Evolutionary conservation across 2,797 vertebrate species (phyloP), one percentile per base, ranked within the genome.

Genomic region (Orestias chungarensis): DNA sequence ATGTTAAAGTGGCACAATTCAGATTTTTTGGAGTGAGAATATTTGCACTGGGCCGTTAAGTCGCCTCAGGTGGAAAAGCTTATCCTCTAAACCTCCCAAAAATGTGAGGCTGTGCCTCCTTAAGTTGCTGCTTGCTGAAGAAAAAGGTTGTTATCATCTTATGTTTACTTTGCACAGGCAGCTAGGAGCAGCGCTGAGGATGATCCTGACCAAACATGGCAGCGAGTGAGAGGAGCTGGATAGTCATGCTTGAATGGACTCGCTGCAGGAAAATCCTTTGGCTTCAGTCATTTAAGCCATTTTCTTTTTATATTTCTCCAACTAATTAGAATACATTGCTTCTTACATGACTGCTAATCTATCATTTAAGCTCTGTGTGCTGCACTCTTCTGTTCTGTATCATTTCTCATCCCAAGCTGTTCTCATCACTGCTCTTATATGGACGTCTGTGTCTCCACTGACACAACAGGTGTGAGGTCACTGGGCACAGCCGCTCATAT

Each of bases 161-260:
- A 31, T 88, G 89, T 92, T 92, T 90, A 92, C 81, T 85, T 83
- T 83, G 67, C 67, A 54, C 23, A 0, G 66, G 40, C 83, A 76
- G 83, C 83, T 69, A 82, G 82, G 83, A 87, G 70, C 82, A 71
- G 50, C 18, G 33, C 55, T 23, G 3, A 73, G 70, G 87, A 79
- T 75, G 78, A 90, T 91, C 89, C 88, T 90, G 88, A 88, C 93
- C 93, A 94, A 95, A 95, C 33, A 94, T 93, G 94, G 94, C 87
- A 84, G 85, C 67, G 70, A 29, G 77, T 59, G 6, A n/a, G 55
- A 86, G 80, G 77, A 35, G 29, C 74, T 52, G 72, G 43, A 50
- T 54, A 18, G 55, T 65, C 33, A 61, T 57, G 62, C 33, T 70
- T 64, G 54, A 82, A 73, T 50, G 43, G 71, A 80, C 50, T 82